phyloP scores from a whole-genome alignment of 2,797 vertebrate species.

The Oryzias sinensis region DNA sequence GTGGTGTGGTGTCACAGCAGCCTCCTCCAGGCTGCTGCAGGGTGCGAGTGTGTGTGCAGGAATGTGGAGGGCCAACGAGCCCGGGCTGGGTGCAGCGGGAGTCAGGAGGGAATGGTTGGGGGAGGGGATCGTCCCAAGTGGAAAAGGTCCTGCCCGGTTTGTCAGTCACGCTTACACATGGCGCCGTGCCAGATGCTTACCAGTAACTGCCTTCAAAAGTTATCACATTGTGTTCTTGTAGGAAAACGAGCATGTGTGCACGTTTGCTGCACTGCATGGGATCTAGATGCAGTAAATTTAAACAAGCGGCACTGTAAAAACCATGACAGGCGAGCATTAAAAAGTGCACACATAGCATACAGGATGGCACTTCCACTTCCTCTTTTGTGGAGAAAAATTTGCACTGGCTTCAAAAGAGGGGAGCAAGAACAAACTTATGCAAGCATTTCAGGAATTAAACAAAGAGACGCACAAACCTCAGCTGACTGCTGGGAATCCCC shows the following conservation, averaged over 20 bases:
- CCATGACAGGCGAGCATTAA: conserved; percentile 5
- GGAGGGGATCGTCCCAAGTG: conserved; percentile 60
- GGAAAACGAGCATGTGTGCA: conserved; percentile 25
- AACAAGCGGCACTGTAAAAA: background rate
- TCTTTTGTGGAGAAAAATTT: conserved; percentile 41
- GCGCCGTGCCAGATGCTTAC: conserved; percentile 42
- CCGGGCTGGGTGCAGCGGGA: conserved; percentile 61
- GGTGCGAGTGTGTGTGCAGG: conserved; percentile 64
- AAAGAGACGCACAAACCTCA: conserved; percentile 47
- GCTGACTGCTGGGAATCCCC: conserved; percentile 66
- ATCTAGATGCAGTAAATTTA: background rate
- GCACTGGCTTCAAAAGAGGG: conserved; percentile 26
- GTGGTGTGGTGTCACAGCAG: conserved; percentile 68
- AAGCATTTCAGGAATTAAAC: conserved; percentile 74
- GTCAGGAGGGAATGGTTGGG: conserved; percentile 62
- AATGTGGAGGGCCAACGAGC: conserved; percentile 66
- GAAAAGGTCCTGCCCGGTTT: conserved; percentile 57
- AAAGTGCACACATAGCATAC: conserved; percentile 50
- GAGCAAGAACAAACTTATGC: conserved; percentile 67
- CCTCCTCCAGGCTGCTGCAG: conserved; percentile 50
- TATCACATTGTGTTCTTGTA: conserved; percentile 27
- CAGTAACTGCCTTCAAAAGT: conserved; percentile 43
- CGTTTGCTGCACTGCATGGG: background rate
- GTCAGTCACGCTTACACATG: conserved; percentile 41
- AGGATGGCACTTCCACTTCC: conserved; percentile 60